A percentile compares a stretch with the other conserved stretches of the same genome.
These are phyloP conservation scores for Sarcoramphus papa DNA, from an alignment of 2,797 vertebrate species.

Conservation along the genomic window DNA sequence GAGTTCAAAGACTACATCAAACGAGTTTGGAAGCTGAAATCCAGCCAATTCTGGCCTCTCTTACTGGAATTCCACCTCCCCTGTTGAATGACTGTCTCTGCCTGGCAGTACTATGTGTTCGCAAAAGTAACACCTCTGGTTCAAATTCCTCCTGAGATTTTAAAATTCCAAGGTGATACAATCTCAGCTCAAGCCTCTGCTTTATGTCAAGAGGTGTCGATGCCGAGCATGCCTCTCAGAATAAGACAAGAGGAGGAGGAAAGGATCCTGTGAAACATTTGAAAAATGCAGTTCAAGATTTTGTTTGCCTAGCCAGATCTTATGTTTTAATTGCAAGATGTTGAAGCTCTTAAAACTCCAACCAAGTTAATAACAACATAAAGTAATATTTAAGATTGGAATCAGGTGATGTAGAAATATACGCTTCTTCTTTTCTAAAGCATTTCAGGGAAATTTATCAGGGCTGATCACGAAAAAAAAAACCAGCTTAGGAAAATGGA, in stretches of 20 bases:
- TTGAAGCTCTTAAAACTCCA: neutral
- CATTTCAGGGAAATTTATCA: neutral
- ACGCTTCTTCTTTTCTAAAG: neutral
- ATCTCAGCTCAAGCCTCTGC: neutral
- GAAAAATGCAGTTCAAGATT: conserved; percentile 1
- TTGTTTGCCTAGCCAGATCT: neutral
- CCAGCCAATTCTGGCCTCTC: neutral
- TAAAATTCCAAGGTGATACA: conserved; percentile 36
- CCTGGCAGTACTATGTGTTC: neutral
- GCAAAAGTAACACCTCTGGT: neutral
- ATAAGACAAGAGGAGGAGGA: neutral
- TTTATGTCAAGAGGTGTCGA: neutral
- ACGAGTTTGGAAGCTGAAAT: neutral
- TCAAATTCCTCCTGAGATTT: conserved; percentile 46
- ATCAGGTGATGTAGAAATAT: neutral
- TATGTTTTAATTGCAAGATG: neutral
- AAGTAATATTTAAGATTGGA: neutral
- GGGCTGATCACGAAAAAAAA: neutral
- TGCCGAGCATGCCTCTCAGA: neutral
- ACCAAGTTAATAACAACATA: neutral
- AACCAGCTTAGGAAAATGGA: neutral
- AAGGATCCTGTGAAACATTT: neutral
- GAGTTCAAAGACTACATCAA: neutral
- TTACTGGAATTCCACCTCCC: neutral
- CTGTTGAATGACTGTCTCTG: neutral